Base-by-base conservation (phyloP, 2,113 vertebrate genomes). In the Corapipo altera region DNA sequence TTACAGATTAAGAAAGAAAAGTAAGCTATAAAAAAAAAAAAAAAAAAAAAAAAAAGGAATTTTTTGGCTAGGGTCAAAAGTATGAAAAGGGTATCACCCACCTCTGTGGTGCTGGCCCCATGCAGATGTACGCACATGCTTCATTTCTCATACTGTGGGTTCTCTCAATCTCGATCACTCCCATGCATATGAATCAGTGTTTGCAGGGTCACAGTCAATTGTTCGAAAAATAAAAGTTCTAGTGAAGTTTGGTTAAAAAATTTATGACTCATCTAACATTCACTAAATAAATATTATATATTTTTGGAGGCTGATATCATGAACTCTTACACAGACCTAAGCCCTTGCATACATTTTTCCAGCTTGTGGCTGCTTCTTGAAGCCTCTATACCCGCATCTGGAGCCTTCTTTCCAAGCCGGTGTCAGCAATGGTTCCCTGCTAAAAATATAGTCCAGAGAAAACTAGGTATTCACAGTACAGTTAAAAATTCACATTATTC, bases 1-100 rank as follows among this genome's bases (percentile, higher is more conserved):
- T 94, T 96, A 91, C 48, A 96, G 90, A 96, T 90, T 92, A 95
- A 78, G 75, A 67, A 72, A 88, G 39, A 88, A 85, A 93, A 91
- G 43, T n/a, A 74, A 80, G 44, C 22, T 75, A 64, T 57, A 4
- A 30, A 54, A 54, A 35, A 52, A 26, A 51, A 51, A n/a, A n/a
- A n/a, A n/a, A n/a, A n/a, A n/a, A n/a, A 49, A 84, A 94, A 86
- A 61, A 49, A 72, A 54, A 27, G 2, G 4, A 72, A 32, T 35
- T 32, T 65, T 94, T 79, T 82, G 23, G 46, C 58, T 90, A 39
- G 33, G 67, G 85, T 94, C 67, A 80, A 55, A 76, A 59, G 55
- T 22, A 76, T 59, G 66, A 75, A 93, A 83, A 52, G 27, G 48
- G 52, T 78, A 69, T 84, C 79, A 59, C 49, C 39, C 69, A 71